Percentiles rank a stretch among this genome's conserved stretches.
phyloP scores from a whole-genome alignment of 2,888 invertebrate species.

The Hydriomena furcata region DNA sequence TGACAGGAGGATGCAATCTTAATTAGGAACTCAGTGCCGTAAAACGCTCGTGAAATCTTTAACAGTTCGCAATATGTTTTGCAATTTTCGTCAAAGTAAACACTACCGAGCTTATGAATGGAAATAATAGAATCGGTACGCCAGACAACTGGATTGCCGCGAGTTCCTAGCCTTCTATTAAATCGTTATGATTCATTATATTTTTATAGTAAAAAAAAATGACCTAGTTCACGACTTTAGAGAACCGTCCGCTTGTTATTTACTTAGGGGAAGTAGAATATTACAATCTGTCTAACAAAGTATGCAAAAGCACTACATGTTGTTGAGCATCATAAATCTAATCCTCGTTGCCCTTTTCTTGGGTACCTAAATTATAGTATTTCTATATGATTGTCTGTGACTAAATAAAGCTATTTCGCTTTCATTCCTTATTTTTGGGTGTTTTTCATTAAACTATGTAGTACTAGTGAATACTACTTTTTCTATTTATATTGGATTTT shows the following conservation, averaged over 20 bases:
- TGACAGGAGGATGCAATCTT: not conserved
- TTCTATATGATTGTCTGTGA: constrained; percentile 15
- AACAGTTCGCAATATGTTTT: not conserved
- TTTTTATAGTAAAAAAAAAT: constrained; percentile 16
- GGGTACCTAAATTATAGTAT: constrained; percentile 2
- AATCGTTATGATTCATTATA: constrained; percentile 6
- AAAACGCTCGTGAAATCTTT: not conserved
- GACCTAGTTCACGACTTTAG: constrained; percentile 2
- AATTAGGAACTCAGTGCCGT: constrained; percentile 3
- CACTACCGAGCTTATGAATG: constrained; percentile 7
- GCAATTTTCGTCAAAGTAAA: too few relatives aligned
- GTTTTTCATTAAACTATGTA: constrained; percentile 18
- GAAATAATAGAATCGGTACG: not conserved
- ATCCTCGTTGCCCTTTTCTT: constrained; percentile 37
- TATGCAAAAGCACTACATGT: constrained; percentile 10
- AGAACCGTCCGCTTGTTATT: constrained; percentile 23
- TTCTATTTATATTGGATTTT: not conserved
- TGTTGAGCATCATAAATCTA: constrained; percentile 20
- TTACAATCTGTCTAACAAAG: constrained; percentile 6
- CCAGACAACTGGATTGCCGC: not conserved
- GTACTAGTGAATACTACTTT: not conserved
- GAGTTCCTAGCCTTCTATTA: constrained; percentile 2
- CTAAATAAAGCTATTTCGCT: constrained; percentile 26
- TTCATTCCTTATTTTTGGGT: constrained; percentile 36
- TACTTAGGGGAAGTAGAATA: constrained; percentile 9